A percentile compares a stretch with the other conserved stretches of the same genome.
phyloP scores from a whole-genome alignment of 2,888 invertebrate genomes.

The Pantelozetes paolii region DNA sequence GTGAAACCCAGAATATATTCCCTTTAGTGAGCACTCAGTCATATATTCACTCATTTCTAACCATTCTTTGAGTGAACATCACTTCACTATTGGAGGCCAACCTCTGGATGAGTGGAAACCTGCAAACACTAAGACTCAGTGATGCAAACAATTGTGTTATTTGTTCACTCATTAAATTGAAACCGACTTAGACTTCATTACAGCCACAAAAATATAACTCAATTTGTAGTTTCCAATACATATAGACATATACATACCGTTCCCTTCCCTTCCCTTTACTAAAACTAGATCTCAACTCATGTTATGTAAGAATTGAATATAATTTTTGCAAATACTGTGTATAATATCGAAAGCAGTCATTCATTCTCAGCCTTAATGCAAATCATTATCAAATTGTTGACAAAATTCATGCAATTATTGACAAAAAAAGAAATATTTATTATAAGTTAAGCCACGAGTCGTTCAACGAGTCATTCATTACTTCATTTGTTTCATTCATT shows the following conservation, averaged over 20 bases:
- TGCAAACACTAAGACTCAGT: conserved; percentile 7
- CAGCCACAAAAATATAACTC: conserved; percentile 16
- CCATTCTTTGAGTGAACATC: background rate
- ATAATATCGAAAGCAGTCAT: no score
- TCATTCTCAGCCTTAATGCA: no score
- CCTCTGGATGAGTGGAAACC: background rate
- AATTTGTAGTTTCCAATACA: conserved; percentile 18
- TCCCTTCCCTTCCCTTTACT: background rate
- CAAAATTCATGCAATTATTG: no score
- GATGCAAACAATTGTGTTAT: conserved; percentile 30
- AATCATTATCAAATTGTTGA: no score
- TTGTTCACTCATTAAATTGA: conserved; percentile 29
- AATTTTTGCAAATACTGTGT: no score
- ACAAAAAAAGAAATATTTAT: no score
- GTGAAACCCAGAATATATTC: conserved; percentile 2
- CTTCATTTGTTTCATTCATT: no score
- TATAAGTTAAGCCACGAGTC: no score
- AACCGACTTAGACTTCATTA: conserved; percentile 18
- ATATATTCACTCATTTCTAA: background rate
- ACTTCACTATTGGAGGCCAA: background rate
- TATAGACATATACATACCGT: background rate
- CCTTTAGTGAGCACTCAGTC: background rate
- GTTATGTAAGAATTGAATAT: background rate
- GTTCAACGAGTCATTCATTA: no score
- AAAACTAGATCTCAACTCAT: background rate